phyloP scores from a whole-genome alignment of 2,113 vertebrate species.

The Notechis scutatus region DNA sequence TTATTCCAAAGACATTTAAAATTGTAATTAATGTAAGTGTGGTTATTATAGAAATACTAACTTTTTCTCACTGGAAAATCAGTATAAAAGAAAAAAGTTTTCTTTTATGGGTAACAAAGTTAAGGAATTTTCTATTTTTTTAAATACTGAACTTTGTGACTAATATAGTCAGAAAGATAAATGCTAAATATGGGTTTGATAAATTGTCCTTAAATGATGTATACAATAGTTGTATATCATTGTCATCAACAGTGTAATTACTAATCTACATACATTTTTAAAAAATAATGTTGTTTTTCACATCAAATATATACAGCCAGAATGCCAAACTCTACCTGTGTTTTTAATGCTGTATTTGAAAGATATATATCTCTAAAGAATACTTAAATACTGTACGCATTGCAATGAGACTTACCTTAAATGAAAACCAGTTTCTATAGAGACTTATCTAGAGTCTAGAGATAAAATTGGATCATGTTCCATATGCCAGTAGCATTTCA shows the following conservation, averaged over 20 bases:
- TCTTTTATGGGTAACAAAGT: slow-evolving; percentile 42
- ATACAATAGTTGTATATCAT: slow-evolving; percentile 45
- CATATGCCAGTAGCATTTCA: neutral
- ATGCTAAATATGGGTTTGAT: slow-evolving; percentile 53
- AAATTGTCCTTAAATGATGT: slow-evolving; percentile 49
- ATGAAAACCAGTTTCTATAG: neutral
- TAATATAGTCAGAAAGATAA: slow-evolving; percentile 64
- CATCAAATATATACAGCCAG: neutral
- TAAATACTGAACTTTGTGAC: slow-evolving; percentile 45
- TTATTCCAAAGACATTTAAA: slow-evolving; percentile 24
- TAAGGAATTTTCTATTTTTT: slow-evolving; percentile 54
- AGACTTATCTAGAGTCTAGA: neutral
- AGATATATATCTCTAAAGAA: neutral
- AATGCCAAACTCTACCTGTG: neutral
- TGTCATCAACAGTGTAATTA: slow-evolving; percentile 44
- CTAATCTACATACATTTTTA: slow-evolving; percentile 18
- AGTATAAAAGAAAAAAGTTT: slow-evolving; percentile 52
- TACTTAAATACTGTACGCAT: neutral
- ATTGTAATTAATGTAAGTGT: slow-evolving; percentile 44
- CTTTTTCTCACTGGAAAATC: slow-evolving; percentile 30
- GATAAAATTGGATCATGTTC: neutral
- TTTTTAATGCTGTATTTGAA: neutral
- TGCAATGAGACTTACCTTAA: neutral
- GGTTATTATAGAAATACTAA: slow-evolving; percentile 36
- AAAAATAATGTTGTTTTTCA: neutral